Base-by-base conservation (phyloP, 2,113 vertebrate species). In the Struthio camelus region DNA sequence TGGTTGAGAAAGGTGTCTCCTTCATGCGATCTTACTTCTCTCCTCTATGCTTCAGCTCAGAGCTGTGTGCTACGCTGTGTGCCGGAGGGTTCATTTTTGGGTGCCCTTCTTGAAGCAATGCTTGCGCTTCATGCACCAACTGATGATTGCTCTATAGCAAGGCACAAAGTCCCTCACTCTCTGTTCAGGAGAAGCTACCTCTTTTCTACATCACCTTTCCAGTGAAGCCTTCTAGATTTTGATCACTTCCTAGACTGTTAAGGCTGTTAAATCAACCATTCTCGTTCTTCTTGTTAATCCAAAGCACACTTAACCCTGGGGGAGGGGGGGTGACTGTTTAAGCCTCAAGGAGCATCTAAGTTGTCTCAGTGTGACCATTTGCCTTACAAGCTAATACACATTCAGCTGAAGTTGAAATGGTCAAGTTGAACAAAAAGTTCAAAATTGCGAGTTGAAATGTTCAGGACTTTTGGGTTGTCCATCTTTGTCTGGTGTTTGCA, bases 121-220 rank as follows among this genome's bases (percentile, higher is more conserved):
- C 5, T 38, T 22, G 10, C 27, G 27, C 42, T 51, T 86, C 9
- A 3, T 9, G 5, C 24, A 40, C n/a, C 28, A 67, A 34, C 3
- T 0, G 0, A 54, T 44, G 0, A 54, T 50, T 42, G 17, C 32
- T 73, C 72, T 67, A 10, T 17, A 36, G 12, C 10, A 56, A 50
- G 67, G 8, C 18, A 62, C 9, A 3, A 34, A 50, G 38, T 28
- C 11, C 59, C 14, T 42, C 38, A 7, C 3, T 5, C 12, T 67
- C 14, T 14, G 12, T 85, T 30, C 58, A 71, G 34, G 14, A 9
- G 38, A 77, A 65, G 20, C 17, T 72, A 12, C 32, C 24, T 80
- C 25, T 46, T 71, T 54, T 53, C 38, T 48, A 4, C 28, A 66
- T 34, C 3, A n/a, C 73, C 84, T 50, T 84, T 75, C 13, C 15